Base-by-base conservation (phyloP, 2,797 vertebrate species). In the Coregonus ussuriensis region DNA sequence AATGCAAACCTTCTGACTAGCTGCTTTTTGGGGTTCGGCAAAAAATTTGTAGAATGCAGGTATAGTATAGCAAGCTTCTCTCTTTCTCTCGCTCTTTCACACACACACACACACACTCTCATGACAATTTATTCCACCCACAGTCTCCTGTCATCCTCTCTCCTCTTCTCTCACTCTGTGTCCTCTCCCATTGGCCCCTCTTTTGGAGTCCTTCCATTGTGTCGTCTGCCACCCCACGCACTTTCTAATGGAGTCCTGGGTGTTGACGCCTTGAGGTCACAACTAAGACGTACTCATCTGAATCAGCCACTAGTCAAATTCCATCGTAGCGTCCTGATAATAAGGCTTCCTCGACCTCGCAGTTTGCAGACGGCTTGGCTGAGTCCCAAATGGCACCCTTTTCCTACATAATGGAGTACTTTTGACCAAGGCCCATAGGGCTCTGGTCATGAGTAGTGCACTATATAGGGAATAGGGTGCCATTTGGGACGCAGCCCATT, bases 111-210 rank as follows among this genome's bases (percentile, higher is more conserved):
- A 47, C 9, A 47, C 41, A 47, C 41, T 52, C 13, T 56, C 65
- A 74, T 78, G 78, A 77, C 72, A 76, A 79, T 77, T 51, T 65
- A 81, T 80, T 78, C 77, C 75, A 72, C 66, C 76, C 77, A 41
- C 41, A 54, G 62, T 51, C 16, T 35, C 71, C 25, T 66, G 11
- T n/a, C 16, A 21, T 53, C 13, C 54, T 7, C 15, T 72, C 25
- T 33, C 29, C 2, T 53, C 13, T 71, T 7, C 15, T 72, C 37
- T 33, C 29, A 9, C 6, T 41, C 73, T 66, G 41, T 33, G 21
- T 33, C 62, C 11, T 68, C 37, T 72, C 21, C 54, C 21, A 37
- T 21, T 66, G 37, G 53, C 52, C 25, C 31, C 73, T 41, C 63
- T 66, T 41, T 47, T 41, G 14, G 13, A 14, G 6, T 68, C 66